These are phyloP conservation scores for Cheirogaleus medius DNA, from an alignment of 2,113 vertebrate genomes.

Conservation along the genomic window DNA sequence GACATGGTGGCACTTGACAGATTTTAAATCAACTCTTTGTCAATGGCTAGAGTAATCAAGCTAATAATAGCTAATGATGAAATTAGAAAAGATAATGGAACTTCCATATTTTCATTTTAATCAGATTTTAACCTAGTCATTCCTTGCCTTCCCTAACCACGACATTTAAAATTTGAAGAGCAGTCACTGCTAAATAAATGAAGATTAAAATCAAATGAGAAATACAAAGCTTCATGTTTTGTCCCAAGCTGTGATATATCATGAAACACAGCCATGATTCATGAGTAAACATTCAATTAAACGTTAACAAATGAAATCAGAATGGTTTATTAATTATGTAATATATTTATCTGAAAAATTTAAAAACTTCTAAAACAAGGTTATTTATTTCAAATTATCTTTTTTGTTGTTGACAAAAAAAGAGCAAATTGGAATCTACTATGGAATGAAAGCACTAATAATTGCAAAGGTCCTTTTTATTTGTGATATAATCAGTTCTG, in stretches of 20 bases:
- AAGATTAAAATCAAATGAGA: constrained; percentile 28
- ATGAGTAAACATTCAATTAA: constrained; percentile 65
- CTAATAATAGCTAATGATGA: neutral
- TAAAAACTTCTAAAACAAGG: neutral
- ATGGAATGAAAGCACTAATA: constrained; percentile 5
- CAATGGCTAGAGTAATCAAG: neutral
- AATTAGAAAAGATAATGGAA: neutral
- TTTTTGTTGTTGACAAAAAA: constrained; percentile 7
- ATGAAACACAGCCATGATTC: constrained; percentile 32
- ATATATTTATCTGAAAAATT: constrained; percentile 53
- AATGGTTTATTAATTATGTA: constrained; percentile 55
- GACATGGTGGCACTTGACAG: neutral
- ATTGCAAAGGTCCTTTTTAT: neutral
- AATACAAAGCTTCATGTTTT: neutral
- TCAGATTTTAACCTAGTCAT: constrained; percentile 46
- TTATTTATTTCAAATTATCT: constrained; percentile 59
- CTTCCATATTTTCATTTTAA: constrained; percentile 23
- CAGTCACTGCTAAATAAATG: neutral
- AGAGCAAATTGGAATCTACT: neutral
- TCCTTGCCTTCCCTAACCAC: neutral
- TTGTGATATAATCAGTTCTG: neutral
- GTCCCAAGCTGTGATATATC: neutral
- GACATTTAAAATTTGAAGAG: constrained; percentile 41
- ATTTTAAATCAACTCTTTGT: constrained; percentile 47
- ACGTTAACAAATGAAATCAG: constrained; percentile 25